Conservation (phyloP, 2,888 invertebrate genomes). For the Ypsolopha sequella region DNA sequence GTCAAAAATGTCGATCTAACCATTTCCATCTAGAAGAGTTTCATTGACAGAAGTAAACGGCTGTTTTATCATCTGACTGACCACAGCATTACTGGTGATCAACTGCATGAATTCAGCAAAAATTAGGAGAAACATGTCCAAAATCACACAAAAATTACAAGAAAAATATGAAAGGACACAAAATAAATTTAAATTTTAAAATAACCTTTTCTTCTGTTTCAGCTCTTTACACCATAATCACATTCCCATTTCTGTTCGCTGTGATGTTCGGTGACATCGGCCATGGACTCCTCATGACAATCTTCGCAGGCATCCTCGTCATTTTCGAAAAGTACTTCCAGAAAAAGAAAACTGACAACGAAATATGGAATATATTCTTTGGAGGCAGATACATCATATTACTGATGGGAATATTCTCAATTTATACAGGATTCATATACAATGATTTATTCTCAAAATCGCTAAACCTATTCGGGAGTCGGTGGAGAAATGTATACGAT, state of each 20-base stretch:
- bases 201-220: conserved; percentile 19
- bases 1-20: too few relatives aligned
- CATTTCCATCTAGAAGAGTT: too few relatives aligned
- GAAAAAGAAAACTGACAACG: conserved; percentile 61
- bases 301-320: conserved; percentile 75
- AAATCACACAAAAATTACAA: too few relatives aligned
- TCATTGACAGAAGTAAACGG: too few relatives aligned
- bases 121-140: too few relatives aligned
- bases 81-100: too few relatives aligned
- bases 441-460: conserved; percentile 81
- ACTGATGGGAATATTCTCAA: conserved; percentile 80
- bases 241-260: conserved; percentile 83
- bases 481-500: conserved; percentile 66
- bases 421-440: conserved; percentile 81
- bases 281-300: conserved; percentile 77
- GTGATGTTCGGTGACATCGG: conserved; percentile 86
- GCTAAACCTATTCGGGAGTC: conserved; percentile 76
- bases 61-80: too few relatives aligned
- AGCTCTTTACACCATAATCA: conserved; percentile 80
- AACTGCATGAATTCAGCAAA: too few relatives aligned
- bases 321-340: conserved; percentile 72
- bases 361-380: conserved; percentile 81
- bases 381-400: conserved; percentile 80
- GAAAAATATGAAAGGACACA: too few relatives aligned
- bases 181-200: too few relatives aligned